phyloP scores from a whole-genome alignment of 2,113 vertebrate species.

The Xyrauchen texanus region DNA sequence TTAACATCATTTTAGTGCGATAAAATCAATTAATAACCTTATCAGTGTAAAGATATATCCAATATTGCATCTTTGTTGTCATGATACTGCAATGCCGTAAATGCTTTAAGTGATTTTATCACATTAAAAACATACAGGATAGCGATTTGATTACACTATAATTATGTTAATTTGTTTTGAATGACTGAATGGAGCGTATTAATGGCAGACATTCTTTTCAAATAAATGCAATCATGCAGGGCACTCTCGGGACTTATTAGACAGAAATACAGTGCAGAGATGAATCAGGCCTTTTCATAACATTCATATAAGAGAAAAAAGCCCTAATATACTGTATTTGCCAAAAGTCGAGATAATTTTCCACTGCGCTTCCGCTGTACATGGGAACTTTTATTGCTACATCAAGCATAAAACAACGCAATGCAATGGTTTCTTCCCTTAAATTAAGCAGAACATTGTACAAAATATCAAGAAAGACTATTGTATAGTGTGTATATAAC shows the following conservation, averaged over 20 bases:
- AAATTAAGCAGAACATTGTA: neutral
- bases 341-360: neutral
- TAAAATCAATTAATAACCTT: no score
- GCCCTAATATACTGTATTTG: neutral
- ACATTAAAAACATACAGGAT: no score
- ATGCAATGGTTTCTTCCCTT: neutral
- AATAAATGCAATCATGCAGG: constrained; percentile 2
- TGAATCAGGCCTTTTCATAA: neutral
- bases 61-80: no score
- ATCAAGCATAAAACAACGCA: neutral
- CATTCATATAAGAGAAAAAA: neutral
- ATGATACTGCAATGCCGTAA: no score
- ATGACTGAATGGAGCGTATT: constrained; percentile 11
- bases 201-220: constrained; percentile 8
- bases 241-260: constrained; percentile 5
- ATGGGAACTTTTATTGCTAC: neutral
- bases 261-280: neutral
- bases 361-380: neutral
- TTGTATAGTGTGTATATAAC: neutral
- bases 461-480: neutral
- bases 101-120: no score
- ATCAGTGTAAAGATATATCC: no score
- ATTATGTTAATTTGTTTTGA: neutral
- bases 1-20: no score
- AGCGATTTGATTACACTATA: no score